Conservation (phyloP, 2,797 vertebrate species). For the Cheirogaleus major region DNA sequence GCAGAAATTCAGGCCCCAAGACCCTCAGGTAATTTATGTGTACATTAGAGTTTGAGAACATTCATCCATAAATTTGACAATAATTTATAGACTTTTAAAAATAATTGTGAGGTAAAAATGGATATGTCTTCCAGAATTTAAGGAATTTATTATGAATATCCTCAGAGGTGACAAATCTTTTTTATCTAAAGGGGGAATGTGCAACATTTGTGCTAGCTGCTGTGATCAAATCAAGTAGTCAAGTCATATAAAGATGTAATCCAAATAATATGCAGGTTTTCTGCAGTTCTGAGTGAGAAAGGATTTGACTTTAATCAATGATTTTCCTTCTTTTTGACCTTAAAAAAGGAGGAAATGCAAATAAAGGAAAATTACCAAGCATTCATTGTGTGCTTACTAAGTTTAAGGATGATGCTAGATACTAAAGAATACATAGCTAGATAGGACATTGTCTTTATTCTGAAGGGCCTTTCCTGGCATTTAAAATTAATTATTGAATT, state of each 20-base stretch:
- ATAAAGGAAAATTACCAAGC: not conserved
- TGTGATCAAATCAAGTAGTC: not conserved
- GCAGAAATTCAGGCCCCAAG: not conserved
- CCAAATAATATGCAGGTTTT: not conserved
- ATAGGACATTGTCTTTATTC: not conserved
- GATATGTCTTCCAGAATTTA: not conserved
- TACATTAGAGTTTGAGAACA: not conserved
- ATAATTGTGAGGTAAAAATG: not conserved
- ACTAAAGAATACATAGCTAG: not conserved
- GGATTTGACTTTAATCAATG: constrained; percentile 26
- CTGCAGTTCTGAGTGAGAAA: not conserved
- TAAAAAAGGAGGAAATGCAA: constrained; percentile 6
- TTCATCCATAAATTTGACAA: not conserved
- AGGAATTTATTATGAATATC: constrained; percentile 36
- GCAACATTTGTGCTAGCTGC: not conserved
- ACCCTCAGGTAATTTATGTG: not conserved
- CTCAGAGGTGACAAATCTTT: not conserved
- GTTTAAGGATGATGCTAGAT: not conserved
- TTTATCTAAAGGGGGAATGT: not conserved
- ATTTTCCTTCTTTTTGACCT: not conserved
- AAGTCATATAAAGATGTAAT: not conserved
- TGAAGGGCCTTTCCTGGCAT: not conserved
- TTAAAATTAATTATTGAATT: constrained; percentile 14
- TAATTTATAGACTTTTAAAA: constrained; percentile 17
- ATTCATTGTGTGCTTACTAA: not conserved